Percentiles rank a stretch among this genome's conserved stretches.
These are phyloP conservation scores for Pristionchus japonicus DNA, from an alignment of 2,888 invertebrate genomes.

Conservation along the genomic window DNA sequence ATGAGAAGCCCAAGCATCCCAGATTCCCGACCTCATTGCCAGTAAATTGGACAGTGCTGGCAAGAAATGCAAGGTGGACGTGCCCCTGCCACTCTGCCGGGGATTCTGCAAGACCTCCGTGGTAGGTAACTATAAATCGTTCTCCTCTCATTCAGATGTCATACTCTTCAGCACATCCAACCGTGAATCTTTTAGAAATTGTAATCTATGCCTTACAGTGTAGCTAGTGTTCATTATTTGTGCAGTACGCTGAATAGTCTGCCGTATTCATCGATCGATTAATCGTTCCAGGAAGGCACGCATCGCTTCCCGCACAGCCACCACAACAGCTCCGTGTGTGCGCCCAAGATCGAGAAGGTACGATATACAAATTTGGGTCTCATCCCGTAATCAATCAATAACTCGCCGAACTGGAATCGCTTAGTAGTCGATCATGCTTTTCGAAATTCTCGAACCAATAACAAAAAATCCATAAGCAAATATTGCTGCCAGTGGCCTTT, in stretches of 20 bases:
- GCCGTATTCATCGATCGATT: not conserved
- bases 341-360: constrained; percentile 20
- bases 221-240: not conserved
- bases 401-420: too few relatives aligned
- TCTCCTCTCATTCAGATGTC: too few relatives aligned
- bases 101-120: constrained; percentile 40
- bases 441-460: too few relatives aligned
- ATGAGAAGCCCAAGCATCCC: not conserved
- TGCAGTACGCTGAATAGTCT: not conserved
- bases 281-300: not conserved
- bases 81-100: not conserved
- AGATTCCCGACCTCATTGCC: not conserved
- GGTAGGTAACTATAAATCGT: too few relatives aligned
- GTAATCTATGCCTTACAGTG: too few relatives aligned
- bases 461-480: too few relatives aligned
- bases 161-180: too few relatives aligned
- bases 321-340: constrained; percentile 37
- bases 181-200: too few relatives aligned
- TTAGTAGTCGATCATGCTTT: too few relatives aligned
- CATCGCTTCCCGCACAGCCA: constrained; percentile 12
- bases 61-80: not conserved
- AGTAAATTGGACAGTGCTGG: not conserved
- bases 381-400: not conserved
- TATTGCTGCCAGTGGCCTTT: too few relatives aligned
- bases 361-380: not conserved